phyloP scores from a whole-genome alignment of 1,140 invertebrate species.

The Hylaeus anthracinus region DNA sequence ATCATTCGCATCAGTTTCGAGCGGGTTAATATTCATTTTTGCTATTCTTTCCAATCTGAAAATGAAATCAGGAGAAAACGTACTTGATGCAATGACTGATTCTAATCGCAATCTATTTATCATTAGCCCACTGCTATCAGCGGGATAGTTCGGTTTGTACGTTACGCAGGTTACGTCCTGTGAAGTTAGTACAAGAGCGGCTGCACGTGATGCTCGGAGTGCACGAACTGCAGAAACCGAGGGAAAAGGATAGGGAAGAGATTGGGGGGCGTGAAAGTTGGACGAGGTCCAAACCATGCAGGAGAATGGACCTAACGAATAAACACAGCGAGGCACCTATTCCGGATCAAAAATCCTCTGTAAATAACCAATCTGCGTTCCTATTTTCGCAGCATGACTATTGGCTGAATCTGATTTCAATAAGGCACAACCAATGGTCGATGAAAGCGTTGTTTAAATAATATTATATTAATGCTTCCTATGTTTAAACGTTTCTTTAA shows the following conservation, averaged over 20 bases:
- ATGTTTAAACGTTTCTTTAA: too few relatives aligned
- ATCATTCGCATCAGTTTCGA: too few relatives aligned
- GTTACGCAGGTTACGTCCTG: background rate
- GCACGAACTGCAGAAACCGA: background rate
- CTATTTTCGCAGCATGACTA: background rate
- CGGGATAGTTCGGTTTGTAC: background rate
- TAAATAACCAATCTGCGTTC: constrained; percentile 4
- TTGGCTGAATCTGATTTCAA: background rate
- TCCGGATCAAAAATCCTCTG: constrained; percentile 1
- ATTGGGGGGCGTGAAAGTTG: constrained; percentile 35
- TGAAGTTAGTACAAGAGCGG: background rate
- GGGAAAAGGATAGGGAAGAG: background rate
- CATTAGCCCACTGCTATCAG: background rate
- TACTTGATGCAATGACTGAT: background rate
- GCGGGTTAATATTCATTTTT: too few relatives aligned
- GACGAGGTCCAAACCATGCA: constrained; percentile 45
- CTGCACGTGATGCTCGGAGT: background rate
- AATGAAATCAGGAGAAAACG: constrained; percentile 16
- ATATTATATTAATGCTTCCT: too few relatives aligned
- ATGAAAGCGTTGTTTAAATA: too few relatives aligned
- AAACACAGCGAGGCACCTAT: constrained; percentile 13
- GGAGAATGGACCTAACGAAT: constrained; percentile 14
- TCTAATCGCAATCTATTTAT: background rate
- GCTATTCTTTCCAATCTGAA: background rate
- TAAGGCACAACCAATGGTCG: too few relatives aligned